Evolutionary conservation across 2,888 invertebrate genomes (phyloP), one percentile per base, ranked within the genome.

Genomic region (Parnassius glacialis): DNA sequence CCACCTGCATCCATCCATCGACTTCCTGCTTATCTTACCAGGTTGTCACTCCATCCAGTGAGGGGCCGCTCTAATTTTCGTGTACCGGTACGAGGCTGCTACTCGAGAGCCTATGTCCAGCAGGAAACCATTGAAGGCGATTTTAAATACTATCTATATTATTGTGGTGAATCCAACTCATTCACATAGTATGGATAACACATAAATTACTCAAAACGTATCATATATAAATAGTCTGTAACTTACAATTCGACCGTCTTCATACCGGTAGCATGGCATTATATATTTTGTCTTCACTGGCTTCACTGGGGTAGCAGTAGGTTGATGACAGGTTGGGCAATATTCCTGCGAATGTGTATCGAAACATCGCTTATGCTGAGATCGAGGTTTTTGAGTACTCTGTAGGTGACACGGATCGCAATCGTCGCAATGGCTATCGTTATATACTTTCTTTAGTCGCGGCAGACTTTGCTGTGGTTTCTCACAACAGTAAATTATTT

Each of bases 221-320:
- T 3, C 34, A 34, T 34, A 34, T 7, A 34, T 11, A 11, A 43
- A 43, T 43, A 0, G 43, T 47, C 47, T 11, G 20, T 47, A 62
- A 87, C 90, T 90, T 83, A 91, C 90, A 66, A 90, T 87, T 62
- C 90, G 81, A 12, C 90, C 90, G 66, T 91, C 90, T 76, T 90
- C 90, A 52, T 90, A 91, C 72, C 90, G 78, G 65, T 90, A 90
- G 68, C 90, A 90, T 2, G 90, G 90, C 65, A 90, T 88, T 44
- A 90, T 81, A 65, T 90, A 90, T 81, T 90, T 90, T 53, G 70
- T 67, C 66, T 67, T 66, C 56, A 68, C 63, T 41, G 70, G 63
- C 66, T 67, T 66, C 56, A 68, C 63, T 41, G 70, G 63, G 63
- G 70, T 60, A 61, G 69, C 62, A 44, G 66, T 62, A 34, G 70